Evolutionary conservation across 2,797 vertebrate species (phyloP).

Genomic region (Cuniculus paca): DNA sequence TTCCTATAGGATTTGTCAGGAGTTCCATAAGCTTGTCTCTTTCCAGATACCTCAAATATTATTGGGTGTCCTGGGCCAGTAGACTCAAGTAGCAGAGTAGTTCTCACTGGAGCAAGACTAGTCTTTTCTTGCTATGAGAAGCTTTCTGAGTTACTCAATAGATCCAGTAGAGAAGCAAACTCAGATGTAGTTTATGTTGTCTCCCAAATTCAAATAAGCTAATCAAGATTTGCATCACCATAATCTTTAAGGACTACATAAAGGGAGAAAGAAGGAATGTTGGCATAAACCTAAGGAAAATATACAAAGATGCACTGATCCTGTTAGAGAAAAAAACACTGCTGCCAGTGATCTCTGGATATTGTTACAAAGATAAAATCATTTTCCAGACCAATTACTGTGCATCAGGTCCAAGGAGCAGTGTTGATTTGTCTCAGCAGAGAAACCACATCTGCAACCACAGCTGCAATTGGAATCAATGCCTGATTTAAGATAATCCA

Average conservation of each 20-base stretch:
- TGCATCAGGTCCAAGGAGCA: not conserved
- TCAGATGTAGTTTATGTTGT: not conserved
- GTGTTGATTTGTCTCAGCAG: constrained; percentile 44
- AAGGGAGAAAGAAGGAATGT: not conserved
- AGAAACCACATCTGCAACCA: constrained; percentile 70
- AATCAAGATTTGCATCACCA: not conserved
- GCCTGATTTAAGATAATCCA: constrained; percentile 69
- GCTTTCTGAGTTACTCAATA: constrained; percentile 27
- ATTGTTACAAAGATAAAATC: constrained; percentile 28
- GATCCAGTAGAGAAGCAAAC: not conserved
- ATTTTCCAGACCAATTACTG: constrained; percentile 62
- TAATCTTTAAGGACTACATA: constrained; percentile 25
- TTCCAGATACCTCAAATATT: constrained; percentile 23
- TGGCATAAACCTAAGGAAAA: not conserved
- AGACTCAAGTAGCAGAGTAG: not conserved
- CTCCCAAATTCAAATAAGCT: constrained; percentile 35
- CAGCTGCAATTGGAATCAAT: constrained; percentile 71
- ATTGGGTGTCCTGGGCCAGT: not conserved
- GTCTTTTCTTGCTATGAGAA: not conserved
- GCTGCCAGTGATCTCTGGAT: constrained; percentile 12
- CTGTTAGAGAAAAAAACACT: not conserved
- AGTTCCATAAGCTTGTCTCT: not conserved
- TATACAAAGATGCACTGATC: not conserved
- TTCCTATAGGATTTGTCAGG: not conserved
- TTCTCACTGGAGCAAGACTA: not conserved